These are phyloP conservation scores for Diaperis boleti DNA, from an alignment of 2,888 invertebrate genomes.

Conservation along the genomic window DNA sequence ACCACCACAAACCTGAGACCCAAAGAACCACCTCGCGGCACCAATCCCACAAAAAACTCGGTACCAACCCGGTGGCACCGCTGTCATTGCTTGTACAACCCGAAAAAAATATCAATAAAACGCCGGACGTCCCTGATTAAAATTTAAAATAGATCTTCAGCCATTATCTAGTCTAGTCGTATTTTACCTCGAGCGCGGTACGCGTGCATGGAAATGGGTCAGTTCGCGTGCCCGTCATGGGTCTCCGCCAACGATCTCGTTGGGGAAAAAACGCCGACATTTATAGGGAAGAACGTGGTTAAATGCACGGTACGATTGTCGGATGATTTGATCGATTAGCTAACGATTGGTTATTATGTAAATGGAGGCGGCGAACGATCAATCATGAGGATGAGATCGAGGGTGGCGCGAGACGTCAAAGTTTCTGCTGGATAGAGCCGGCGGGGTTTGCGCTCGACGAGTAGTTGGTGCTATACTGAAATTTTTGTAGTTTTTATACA, in stretches of 20 bases:
- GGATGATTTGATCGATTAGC: constrained; percentile 31
- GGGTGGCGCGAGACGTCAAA: constrained; percentile 44
- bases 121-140: constrained; percentile 1
- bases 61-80: too few relatives aligned
- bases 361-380: constrained; percentile 24
- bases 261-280: constrained; percentile 27
- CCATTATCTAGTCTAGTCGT: constrained; percentile 21
- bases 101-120: constrained; percentile 2
- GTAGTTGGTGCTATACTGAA: too few relatives aligned
- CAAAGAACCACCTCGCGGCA: too few relatives aligned
- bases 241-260: constrained; percentile 29
- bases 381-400: constrained; percentile 41
- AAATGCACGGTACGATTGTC: constrained; percentile 21
- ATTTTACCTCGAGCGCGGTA: constrained; percentile 7
- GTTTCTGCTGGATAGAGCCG: too few relatives aligned
- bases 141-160: constrained; percentile 9
- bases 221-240: constrained; percentile 38
- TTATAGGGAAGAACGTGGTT: constrained; percentile 15
- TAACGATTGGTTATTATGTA: constrained; percentile 38
- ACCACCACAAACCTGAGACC: too few relatives aligned
- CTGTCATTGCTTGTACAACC: too few relatives aligned
- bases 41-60: too few relatives aligned
- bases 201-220: constrained; percentile 23
- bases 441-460: neutral
- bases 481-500: too few relatives aligned